Conservation (phyloP, 2,888 invertebrate genomes). For the Anthophora plumipes region DNA sequence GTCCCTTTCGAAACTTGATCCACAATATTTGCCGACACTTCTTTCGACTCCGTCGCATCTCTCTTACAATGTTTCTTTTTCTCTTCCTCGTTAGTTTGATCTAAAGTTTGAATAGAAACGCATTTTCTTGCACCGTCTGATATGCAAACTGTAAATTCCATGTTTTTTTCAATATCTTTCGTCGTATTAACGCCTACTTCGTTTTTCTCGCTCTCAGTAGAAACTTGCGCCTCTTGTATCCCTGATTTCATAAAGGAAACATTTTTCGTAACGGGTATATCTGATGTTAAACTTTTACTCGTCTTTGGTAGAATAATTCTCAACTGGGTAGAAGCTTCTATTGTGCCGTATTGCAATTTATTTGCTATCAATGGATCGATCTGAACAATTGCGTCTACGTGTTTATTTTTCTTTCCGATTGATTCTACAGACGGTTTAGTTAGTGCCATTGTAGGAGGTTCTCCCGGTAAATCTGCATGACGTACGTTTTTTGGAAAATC, state of each 20-base stretch:
- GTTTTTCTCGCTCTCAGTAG: background rate
- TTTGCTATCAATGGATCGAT: background rate
- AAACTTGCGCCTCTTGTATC: background rate
- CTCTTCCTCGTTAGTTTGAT: background rate
- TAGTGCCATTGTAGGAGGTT: background rate
- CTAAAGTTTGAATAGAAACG: slow-evolving; percentile 22
- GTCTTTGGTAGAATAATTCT: slow-evolving; percentile 17
- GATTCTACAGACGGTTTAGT: background rate
- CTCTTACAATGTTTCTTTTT: background rate
- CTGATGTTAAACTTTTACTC: background rate
- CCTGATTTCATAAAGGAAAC: background rate
- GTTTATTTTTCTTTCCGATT: background rate
- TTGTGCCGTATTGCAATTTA: slow-evolving; percentile 12
- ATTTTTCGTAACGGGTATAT: background rate
- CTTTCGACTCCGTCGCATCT: slow-evolving; percentile 8
- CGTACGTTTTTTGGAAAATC: background rate
- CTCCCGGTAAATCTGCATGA: background rate
- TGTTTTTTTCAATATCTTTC: background rate
- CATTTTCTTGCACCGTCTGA: background rate
- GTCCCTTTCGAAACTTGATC: slow-evolving; percentile 30
- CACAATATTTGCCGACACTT: slow-evolving; percentile 21
- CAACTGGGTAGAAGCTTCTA: slow-evolving; percentile 32
- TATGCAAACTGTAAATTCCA: slow-evolving; percentile 12
- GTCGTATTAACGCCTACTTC: slow-evolving; percentile 11
- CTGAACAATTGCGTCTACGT: background rate